Base-by-base conservation (phyloP, 2,113 vertebrate genomes). In the Glareola pratincola region DNA sequence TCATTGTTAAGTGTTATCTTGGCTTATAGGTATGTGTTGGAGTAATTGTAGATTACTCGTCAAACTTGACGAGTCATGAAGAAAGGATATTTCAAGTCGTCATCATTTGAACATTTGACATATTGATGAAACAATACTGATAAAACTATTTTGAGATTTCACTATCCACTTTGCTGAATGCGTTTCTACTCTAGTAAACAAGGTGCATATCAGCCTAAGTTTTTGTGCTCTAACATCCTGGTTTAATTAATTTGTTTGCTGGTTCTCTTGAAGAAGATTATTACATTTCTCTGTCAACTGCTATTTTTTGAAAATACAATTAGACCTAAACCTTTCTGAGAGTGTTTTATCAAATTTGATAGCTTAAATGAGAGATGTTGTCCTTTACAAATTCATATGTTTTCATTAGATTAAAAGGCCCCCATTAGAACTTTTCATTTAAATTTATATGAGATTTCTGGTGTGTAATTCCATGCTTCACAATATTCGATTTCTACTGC, bases 361-460 rank as follows among this genome's bases (percentile, higher is more conserved):
- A 57, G 34, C 78, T 89, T 95, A 95, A 95, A 92, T 95, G 80
- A 92, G 66, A 92, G 86, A 92, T 68, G 60, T 82, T 92, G 91
- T 95, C 92, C 86, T 91, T 91, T 89, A 48, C n/a, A 95, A 95
- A 96, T 95, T 95, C 83, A 78, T 92, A 86, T 85, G 64, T 75
- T 95, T 96, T 94, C 91, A 95, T 95, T 96, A 94, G 85, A 96
- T 96, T 95, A 96, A 92, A 92, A 93, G 78, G 37, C 32, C 30
- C 72, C 85, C 54, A 90, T 94, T 93, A 92, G 51, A 96, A 91
- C 64, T 91, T 93, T 94, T 91, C 83, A 96, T 97, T 95, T 94
- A 94, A 96, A 95, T 95, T 94, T 92, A 89, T 94, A 92, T 94
- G 93, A 94, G 92, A 53, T 94, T 96, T 91, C 69, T 91, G 80